These are phyloP conservation scores for Ibidorhyncha struthersii DNA, from an alignment of 2,113 vertebrate species.

Conservation along the genomic window DNA sequence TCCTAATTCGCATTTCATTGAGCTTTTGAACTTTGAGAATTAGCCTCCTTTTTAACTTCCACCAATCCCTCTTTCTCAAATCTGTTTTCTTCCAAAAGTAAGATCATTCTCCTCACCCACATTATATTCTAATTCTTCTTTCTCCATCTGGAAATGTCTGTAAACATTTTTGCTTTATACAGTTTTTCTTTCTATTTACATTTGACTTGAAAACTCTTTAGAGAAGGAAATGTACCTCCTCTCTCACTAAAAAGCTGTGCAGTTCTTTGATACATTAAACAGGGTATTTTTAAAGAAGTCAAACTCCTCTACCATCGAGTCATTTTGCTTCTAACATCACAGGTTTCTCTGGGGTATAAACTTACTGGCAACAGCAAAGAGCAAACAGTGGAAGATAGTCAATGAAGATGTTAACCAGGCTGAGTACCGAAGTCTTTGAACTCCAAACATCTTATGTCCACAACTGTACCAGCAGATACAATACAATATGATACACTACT, in stretches of 20 bases:
- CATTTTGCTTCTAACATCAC: background rate
- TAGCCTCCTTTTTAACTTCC: background rate
- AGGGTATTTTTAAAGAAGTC: background rate
- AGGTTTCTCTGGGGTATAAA: background rate
- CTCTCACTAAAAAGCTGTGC: background rate
- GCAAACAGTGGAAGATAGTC: background rate
- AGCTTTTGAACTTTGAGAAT: background rate
- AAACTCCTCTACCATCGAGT: background rate
- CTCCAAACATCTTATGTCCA: background rate
- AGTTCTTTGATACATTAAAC: background rate
- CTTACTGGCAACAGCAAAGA: background rate
- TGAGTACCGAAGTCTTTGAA: accelerated
- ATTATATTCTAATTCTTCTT: background rate
- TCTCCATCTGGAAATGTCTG: background rate
- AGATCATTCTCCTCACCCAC: background rate
- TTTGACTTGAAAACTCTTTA: background rate
- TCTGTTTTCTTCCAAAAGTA: background rate
- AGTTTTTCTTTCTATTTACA: background rate
- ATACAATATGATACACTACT: background rate
- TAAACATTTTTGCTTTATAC: background rate
- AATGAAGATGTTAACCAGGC: background rate
- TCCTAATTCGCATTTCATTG: background rate
- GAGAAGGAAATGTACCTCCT: background rate
- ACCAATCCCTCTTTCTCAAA: background rate
- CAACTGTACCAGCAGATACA: background rate